Evolutionary conservation across 2,113 vertebrate genomes (phyloP).

Genomic region (Fregata magnificens): DNA sequence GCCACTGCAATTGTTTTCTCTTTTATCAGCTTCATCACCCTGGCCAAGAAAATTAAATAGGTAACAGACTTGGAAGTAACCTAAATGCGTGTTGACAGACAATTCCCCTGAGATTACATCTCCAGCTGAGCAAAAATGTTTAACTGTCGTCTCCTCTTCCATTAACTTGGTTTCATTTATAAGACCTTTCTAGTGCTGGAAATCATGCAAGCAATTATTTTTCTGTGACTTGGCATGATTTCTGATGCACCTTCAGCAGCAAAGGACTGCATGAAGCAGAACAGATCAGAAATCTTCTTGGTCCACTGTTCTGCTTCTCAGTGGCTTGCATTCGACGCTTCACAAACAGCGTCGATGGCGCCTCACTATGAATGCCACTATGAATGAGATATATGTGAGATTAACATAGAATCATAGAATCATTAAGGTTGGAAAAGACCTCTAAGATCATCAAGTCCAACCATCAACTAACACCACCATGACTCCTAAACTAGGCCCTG

Average conservation of each 20-base stretch:
- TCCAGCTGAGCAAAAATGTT: background rate
- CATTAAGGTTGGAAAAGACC: too few species aligned
- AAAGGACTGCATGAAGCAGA: background rate
- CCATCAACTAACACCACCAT: too few species aligned
- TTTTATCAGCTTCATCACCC: background rate
- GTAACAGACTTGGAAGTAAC: background rate
- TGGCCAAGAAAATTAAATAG: background rate
- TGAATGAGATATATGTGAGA: background rate
- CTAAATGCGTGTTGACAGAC: background rate
- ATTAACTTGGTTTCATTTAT: background rate
- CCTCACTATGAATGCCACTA: background rate
- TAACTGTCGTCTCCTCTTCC: background rate
- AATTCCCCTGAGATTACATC: background rate
- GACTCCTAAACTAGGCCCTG: too few species aligned
- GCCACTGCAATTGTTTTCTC: background rate
- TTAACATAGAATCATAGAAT: too few species aligned
- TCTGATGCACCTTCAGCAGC: background rate
- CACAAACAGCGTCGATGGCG: background rate
- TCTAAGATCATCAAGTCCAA: too few species aligned
- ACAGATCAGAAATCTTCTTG: background rate
- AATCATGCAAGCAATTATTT: background rate
- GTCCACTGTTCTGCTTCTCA: background rate
- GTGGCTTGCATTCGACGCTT: background rate
- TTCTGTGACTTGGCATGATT: background rate
- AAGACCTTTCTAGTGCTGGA: background rate